A percentile compares a stretch with the other conserved stretches of the same genome.
Evolutionary conservation across 2,113 vertebrate species (phyloP).

Genomic region (Scytalopus superciliaris): DNA sequence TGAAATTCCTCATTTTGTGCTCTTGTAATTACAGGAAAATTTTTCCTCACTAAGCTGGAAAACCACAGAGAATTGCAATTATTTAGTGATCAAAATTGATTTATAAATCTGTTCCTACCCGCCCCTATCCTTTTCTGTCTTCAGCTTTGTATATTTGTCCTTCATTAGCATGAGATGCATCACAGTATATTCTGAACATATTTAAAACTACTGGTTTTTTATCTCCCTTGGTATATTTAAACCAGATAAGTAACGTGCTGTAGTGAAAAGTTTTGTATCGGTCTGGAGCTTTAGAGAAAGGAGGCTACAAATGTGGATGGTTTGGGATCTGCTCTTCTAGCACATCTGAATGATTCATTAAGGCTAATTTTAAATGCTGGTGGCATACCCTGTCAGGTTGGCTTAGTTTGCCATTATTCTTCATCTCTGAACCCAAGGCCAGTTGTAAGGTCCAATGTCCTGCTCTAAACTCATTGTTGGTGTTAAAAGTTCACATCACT

Average conservation of each 20-base stretch:
- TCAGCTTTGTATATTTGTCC: neutral
- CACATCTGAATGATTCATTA: neutral
- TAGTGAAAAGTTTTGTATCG: neutral
- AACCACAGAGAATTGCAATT: neutral
- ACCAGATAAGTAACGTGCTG: neutral
- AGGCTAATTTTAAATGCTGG: slow-evolving; percentile 4
- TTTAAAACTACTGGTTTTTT: neutral
- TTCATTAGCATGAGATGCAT: neutral
- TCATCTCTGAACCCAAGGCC: neutral
- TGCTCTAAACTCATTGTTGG: neutral
- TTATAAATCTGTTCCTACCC: neutral
- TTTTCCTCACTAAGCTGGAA: neutral
- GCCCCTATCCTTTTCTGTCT: neutral
- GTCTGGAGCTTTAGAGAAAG: neutral
- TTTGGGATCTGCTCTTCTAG: neutral
- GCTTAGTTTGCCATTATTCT: neutral
- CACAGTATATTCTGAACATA: neutral
- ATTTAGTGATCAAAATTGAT: neutral
- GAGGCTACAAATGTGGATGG: neutral
- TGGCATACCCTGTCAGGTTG: neutral
- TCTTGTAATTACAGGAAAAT: neutral
- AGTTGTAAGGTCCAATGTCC: neutral
- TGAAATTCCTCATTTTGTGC: neutral
- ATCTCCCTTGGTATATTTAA: neutral
- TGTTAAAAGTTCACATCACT: neutral